Conservation (phyloP, 2,797 vertebrate genomes). For the Falco rusticolus region DNA sequence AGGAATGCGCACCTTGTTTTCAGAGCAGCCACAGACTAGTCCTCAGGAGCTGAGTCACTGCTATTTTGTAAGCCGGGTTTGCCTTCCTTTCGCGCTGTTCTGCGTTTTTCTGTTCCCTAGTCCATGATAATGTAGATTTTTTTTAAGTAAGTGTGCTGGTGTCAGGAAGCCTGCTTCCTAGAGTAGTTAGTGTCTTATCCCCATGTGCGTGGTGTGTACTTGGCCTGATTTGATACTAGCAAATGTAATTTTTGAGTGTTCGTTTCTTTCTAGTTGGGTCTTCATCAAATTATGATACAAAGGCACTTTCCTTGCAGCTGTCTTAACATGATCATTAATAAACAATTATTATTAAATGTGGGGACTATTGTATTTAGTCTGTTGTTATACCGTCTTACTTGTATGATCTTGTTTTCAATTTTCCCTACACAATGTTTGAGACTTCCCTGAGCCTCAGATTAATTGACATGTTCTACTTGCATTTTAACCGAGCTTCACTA, state of each 20-base stretch:
- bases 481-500: not conserved
- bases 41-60: constrained; percentile 52
- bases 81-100: constrained; percentile 46
- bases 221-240: not conserved
- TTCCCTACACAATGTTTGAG: not conserved
- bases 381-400: not conserved
- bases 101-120: constrained; percentile 33
- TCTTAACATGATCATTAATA: not conserved
- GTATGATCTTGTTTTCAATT: not conserved
- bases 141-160: constrained; percentile 21
- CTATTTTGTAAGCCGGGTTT: constrained; percentile 55
- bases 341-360: not conserved
- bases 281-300: not conserved
- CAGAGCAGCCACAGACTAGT: not conserved
- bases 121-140: constrained; percentile 23
- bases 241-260: not conserved
- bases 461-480: not conserved
- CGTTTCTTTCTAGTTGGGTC: not conserved
- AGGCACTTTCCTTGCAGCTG: not conserved
- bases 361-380: not conserved
- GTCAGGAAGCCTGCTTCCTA: constrained; percentile 57
- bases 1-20: constrained; percentile 41
- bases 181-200: not conserved
- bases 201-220: not conserved
- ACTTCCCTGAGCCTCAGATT: not conserved